A percentile compares a stretch with the other conserved stretches of the same genome.
Conservation (phyloP, 2,888 invertebrate genomes). For the Tortrix viridana region DNA sequence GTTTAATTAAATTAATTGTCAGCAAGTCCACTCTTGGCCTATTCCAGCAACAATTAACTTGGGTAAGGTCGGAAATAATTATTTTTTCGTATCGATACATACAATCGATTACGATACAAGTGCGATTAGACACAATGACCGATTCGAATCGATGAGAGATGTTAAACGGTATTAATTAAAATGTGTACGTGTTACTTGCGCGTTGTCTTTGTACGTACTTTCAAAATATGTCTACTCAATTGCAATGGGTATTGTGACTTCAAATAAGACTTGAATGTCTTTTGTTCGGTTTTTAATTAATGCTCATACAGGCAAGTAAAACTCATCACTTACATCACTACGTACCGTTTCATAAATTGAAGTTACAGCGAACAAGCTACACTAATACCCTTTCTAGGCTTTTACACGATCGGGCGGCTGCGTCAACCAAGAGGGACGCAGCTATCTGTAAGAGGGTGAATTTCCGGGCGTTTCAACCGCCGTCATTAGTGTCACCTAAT, state of each 20-base stretch:
- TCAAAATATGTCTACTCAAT: slow-evolving; percentile 4
- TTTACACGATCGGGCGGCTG: too few relatives aligned
- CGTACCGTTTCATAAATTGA: too few relatives aligned
- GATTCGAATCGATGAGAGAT: slow-evolving; percentile 69
- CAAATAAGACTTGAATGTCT: neutral
- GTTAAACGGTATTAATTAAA: slow-evolving; percentile 45
- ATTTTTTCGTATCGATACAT: slow-evolving; percentile 65
- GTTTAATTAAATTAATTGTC: slow-evolving; percentile 74
- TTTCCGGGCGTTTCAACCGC: too few relatives aligned
- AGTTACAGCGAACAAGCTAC: too few relatives aligned
- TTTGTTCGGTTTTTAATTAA: slow-evolving; percentile 1
- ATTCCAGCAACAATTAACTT: slow-evolving; percentile 69
- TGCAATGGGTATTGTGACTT: neutral
- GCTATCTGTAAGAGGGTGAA: too few relatives aligned
- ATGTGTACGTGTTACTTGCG: slow-evolving; percentile 50
- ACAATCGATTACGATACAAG: slow-evolving; percentile 72
- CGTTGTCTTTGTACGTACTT: slow-evolving; percentile 42
- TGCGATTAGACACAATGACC: slow-evolving; percentile 69
- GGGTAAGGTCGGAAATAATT: slow-evolving; percentile 78
- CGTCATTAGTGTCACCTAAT: too few relatives aligned
- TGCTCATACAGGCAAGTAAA: neutral
- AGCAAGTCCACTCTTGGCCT: slow-evolving; percentile 51
- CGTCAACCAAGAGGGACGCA: too few relatives aligned
- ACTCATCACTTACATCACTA: too few relatives aligned
- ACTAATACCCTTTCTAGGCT: too few relatives aligned